phyloP scores from a whole-genome alignment of 2,113 vertebrate genomes.

The Larimichthys crocea region DNA sequence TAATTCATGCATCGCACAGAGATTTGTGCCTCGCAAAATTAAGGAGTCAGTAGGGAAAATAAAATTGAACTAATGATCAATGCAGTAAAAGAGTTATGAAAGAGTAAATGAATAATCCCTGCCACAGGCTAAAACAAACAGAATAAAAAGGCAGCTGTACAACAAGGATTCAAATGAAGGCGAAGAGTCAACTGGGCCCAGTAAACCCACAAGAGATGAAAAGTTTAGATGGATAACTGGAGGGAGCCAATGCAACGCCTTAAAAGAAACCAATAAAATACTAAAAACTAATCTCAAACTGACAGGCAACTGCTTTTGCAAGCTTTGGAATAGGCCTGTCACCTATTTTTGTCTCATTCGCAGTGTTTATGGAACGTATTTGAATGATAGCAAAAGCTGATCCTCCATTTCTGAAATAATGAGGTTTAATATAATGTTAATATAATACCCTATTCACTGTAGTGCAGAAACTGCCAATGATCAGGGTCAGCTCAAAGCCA shows the following conservation, averaged over 20 bases:
- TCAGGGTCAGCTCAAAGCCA: conserved; percentile 29
- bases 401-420: neutral
- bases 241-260: neutral
- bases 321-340: neutral
- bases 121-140: conserved; percentile 38
- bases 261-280: conserved; percentile 28
- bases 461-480: neutral
- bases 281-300: conserved; percentile 13
- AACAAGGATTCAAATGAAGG: conserved; percentile 37
- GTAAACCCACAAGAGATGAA: neutral
- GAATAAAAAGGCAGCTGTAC: conserved; percentile 2
- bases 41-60: conserved; percentile 24
- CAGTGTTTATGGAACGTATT: neutral
- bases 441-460: conserved; percentile 15
- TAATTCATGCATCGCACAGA: conserved; percentile 16
- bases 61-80: conserved; percentile 38
- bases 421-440: conserved; percentile 15
- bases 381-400: neutral
- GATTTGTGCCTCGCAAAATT: conserved; percentile 13
- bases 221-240: conserved; percentile 22
- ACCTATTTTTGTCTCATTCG: neutral
- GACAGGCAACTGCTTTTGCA: neutral
- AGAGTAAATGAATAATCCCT: conserved; percentile 36
- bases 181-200: conserved; percentile 5
- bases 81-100: conserved; percentile 17